phyloP scores from a whole-genome alignment of 2,797 vertebrate genomes.

The Malurus splendens region DNA sequence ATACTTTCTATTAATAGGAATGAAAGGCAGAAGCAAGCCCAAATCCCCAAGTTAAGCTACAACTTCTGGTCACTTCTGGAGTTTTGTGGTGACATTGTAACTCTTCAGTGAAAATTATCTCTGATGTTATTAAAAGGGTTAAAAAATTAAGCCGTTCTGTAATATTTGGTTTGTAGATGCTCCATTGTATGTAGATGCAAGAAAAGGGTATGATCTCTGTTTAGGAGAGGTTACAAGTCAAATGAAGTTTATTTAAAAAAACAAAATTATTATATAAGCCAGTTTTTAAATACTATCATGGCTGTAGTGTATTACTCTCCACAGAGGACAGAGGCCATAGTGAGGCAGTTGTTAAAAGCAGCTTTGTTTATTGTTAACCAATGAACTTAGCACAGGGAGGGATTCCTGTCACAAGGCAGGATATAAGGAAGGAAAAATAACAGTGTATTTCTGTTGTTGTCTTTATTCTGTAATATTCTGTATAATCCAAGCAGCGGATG shows the following conservation, averaged over 20 bases:
- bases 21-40: background rate
- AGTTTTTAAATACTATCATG: background rate
- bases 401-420: background rate
- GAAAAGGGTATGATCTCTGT: background rate
- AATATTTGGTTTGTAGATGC: background rate
- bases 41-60: background rate
- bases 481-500: background rate
- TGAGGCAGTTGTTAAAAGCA: background rate
- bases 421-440: constrained; percentile 19
- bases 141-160: background rate
- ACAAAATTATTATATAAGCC: background rate
- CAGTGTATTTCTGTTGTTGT: background rate
- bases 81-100: background rate
- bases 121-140: background rate
- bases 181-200: background rate
- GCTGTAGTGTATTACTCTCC: background rate
- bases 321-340: background rate
- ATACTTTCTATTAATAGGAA: background rate
- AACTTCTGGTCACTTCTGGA: background rate
- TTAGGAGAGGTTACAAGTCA: background rate
- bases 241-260: background rate
- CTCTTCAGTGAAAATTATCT: background rate
- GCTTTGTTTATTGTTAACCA: constrained; percentile 24
- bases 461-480: constrained; percentile 11
- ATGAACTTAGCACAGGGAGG: background rate